Base-by-base conservation (phyloP, 2,888 invertebrate species). In the Drosophila phalerata region DNA sequence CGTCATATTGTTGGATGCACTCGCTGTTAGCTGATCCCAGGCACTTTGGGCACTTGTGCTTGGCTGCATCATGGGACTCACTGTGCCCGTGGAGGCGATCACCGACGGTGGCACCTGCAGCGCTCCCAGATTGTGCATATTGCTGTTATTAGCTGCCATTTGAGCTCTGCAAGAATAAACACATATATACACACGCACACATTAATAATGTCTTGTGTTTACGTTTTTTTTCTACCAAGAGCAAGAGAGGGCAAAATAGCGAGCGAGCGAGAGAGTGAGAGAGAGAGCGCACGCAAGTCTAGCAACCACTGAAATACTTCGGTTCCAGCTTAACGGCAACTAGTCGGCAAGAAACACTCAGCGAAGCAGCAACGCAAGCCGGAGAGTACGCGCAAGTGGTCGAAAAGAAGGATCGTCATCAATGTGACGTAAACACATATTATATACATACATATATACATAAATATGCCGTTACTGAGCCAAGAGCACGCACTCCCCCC, bases 11-110 rank as follows among this genome's bases (percentile, higher is more conserved):
- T 79, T 81, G 43, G 81, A 79, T 28, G 79, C 86, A 66, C 92
- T 88, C 25, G 92, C 91, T n/a, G 93, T 92, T 32, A 93, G 65
- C 77, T 92, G 92, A 76, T 93, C 93, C 93, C 93, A 93, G 52
- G 92, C 93, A 64, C 92, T 91, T 73, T 91, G 91, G 25, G 85
- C 71, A 13, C 78, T 79, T 2, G 75, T 77, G 58, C 69, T 75
- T 5, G 90, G 71, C 40, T 85, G 77, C 51, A 71, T 68, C 91
- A 91, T 92, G 28, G 86, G 78, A 47, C 69, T 79, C 5, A 79
- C 80, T 10, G 89, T 88, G 19, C 90, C 89, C 19, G 89, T 90
- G 19, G 86, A 90, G 4, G 90, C 86, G 61, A 90, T 88, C 19
- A 91, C 91, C 40, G 90, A 90, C 58, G 81, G 78, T 30, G 90